These are phyloP conservation scores for Melanogrammus aeglefinus DNA, from an alignment of 2,797 vertebrate species.

Conservation along the genomic window DNA sequence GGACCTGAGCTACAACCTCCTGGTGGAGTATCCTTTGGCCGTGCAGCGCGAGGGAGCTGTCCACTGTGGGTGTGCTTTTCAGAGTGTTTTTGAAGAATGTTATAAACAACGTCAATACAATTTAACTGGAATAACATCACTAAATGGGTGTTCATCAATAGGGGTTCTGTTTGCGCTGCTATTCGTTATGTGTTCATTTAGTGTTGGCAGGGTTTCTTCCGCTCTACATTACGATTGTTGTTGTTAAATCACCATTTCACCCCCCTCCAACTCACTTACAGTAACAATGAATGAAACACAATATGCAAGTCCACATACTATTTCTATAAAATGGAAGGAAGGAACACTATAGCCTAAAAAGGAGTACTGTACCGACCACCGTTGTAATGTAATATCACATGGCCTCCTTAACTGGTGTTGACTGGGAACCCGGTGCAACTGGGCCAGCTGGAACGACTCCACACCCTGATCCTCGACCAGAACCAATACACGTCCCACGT, in stretches of 20 bases:
- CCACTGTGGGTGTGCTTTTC: neutral
- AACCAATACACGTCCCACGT: constrained; percentile 76
- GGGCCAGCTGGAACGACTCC: constrained; percentile 70
- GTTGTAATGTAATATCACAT: neutral
- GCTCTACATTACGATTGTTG: neutral
- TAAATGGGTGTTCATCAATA: neutral
- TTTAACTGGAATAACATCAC: neutral
- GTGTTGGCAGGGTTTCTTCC: neutral
- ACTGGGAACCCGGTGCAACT: constrained; percentile 73
- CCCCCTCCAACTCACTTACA: neutral
- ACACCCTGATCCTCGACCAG: constrained; percentile 75
- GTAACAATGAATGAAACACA: neutral
- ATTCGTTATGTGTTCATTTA: neutral
- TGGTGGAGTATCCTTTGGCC: constrained; percentile 77
- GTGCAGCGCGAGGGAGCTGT: neutral
- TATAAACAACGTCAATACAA: too few species aligned
- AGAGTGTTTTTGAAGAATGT: neutral
- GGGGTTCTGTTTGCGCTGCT: neutral
- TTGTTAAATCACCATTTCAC: neutral
- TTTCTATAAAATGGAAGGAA: too few species aligned
- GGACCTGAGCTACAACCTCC: constrained; percentile 75
- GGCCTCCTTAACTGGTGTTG: constrained; percentile 59
- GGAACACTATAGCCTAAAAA: too few species aligned
- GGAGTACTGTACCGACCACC: too few species aligned
- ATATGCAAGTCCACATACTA: neutral